Conservation (phyloP, 1,140 invertebrate genomes). For the Limonius californicus region DNA sequence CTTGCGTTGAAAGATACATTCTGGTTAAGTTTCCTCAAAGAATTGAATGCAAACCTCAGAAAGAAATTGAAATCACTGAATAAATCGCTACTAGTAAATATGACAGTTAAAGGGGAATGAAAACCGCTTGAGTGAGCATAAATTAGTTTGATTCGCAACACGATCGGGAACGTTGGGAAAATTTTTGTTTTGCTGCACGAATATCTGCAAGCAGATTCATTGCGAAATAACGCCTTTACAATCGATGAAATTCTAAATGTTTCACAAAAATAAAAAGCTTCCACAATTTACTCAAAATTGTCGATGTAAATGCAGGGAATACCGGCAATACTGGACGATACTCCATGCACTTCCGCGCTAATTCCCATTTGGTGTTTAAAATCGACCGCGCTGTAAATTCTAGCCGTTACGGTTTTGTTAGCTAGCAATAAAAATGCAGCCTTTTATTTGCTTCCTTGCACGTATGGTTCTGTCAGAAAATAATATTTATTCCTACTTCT, state of each 20-base stretch:
- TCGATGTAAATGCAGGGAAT: not conserved
- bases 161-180: not conserved
- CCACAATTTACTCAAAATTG: not conserved
- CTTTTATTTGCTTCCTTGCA: not conserved
- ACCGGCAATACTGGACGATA: not conserved
- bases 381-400: not conserved
- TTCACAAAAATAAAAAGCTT: not conserved
- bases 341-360: not conserved
- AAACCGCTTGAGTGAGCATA: not conserved
- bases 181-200: not conserved
- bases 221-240: not conserved
- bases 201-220: not conserved
- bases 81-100: constrained; percentile 4
- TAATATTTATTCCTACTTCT: not conserved
- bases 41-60: constrained; percentile 17
- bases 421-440: not conserved
- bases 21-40: constrained; percentile 21
- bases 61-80: constrained; percentile 4
- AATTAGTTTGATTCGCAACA: not conserved
- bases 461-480: not conserved
- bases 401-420: constrained; percentile 1
- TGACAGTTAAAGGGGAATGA: not conserved
- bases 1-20: constrained; percentile 23
- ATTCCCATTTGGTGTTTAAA: constrained; percentile 11
- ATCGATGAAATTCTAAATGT: not conserved